A percentile compares a stretch with the other conserved stretches of the same genome.
phyloP scores from a whole-genome alignment of 2,888 invertebrate species.

The Litoditis marina region DNA sequence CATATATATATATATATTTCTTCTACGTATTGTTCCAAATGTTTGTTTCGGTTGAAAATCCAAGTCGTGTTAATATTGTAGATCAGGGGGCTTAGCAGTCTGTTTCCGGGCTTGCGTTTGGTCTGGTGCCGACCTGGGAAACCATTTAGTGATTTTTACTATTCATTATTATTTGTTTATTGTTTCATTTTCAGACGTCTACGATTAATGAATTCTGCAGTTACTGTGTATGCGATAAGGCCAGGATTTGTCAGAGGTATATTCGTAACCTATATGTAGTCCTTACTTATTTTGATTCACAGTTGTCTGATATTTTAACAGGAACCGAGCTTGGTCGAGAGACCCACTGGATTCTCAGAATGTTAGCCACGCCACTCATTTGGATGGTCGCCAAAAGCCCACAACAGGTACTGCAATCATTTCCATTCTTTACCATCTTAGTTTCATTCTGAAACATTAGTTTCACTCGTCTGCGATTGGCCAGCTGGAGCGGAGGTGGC shows the following conservation, averaged over 20 bases:
- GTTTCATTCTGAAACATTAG: too few relatives aligned
- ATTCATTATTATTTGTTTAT: neutral
- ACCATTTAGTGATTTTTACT: too few relatives aligned
- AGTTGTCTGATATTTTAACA: constrained; percentile 16
- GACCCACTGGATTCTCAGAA: constrained; percentile 47
- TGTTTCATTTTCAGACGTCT: constrained; percentile 11
- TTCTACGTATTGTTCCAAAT: too few relatives aligned
- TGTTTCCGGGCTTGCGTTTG: too few relatives aligned
- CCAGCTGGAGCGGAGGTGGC: too few relatives aligned
- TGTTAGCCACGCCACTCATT: constrained; percentile 56
- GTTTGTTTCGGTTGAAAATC: too few relatives aligned
- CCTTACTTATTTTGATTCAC: too few relatives aligned
- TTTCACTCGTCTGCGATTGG: too few relatives aligned
- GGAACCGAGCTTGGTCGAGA: constrained; percentile 53
- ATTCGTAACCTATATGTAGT: neutral
- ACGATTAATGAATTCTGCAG: neutral
- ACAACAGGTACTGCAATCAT: constrained; percentile 52
- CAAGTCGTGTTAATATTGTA: too few relatives aligned
- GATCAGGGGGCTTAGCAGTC: too few relatives aligned
- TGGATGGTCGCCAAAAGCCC: constrained; percentile 54
- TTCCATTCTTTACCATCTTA: too few relatives aligned
- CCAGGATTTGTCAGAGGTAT: constrained; percentile 46
- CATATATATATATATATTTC: neutral
- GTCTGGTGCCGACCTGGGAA: too few relatives aligned
- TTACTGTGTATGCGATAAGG: constrained; percentile 41